Evolutionary conservation across 2,888 invertebrate genomes (phyloP), one percentile per base, ranked within the genome.

Genomic region (Drosophila neotestacea): DNA sequence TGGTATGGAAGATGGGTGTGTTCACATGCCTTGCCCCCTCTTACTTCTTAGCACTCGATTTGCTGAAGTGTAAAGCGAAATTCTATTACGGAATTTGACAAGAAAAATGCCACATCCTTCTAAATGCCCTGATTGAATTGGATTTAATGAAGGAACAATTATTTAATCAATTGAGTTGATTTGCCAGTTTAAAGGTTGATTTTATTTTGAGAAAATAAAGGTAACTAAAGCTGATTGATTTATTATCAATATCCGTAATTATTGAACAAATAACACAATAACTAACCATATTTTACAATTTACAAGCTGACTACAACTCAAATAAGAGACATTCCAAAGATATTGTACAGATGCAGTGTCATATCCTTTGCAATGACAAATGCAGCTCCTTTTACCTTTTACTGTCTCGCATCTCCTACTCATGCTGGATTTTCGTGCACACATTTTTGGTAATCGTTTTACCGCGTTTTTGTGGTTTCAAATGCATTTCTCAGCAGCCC

Each of bases 391-490:
- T 48, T 62, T 32, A 68, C 68, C 55, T 59, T 62, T 67, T 38
- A 50, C 34, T 44, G 32, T 51, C 41, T 66, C 34, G n/a, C 34
- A 9, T 11, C 46, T 54, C 4, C 46, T 6, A 38, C 34, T 54
- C 38, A n/a, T 34, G 39, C 39, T n/a, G 13, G 10, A 46, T 60
- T 27, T 30, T 69, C 36, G 5, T 27, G 39, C 56, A 47, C 22
- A 62, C 55, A 62, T 64, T 80, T 83, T 74, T 32, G 85, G 88
- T 85, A 83, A 82, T 87, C 82, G 73, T 71, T 85, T 66, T 52
- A 71, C 83, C 83, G 74, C 83, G 68, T 79, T 83, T 88, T 82
- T 79, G 83, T 65, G 88, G 83, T 65, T 60, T 69, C 75, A 72
- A 59, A 75, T 79, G 75, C 75, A 71, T 63, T 85, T 65, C 81